These are phyloP conservation scores for Artibeus lituratus DNA, from an alignment of 2,797 vertebrate species.

Conservation along the genomic window DNA sequence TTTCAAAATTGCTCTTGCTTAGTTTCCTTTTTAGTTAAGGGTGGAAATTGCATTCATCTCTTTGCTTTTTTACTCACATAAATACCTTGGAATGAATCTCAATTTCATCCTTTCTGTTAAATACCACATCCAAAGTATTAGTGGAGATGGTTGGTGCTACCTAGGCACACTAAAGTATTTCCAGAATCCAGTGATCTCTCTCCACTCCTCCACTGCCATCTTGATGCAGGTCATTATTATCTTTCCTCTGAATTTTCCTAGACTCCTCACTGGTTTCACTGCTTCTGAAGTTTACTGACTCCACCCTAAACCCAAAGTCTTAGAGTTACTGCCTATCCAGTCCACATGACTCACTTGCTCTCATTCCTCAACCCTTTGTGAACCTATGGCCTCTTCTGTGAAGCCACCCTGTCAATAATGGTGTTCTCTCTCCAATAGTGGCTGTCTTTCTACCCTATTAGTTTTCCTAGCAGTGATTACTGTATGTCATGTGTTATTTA, in stretches of 20 bases:
- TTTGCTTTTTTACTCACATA: background rate
- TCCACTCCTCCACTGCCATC: background rate
- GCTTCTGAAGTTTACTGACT: background rate
- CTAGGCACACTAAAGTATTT: background rate
- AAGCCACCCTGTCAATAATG: background rate
- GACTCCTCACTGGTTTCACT: background rate
- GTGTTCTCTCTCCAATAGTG: background rate
- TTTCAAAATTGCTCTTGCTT: background rate
- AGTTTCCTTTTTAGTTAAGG: background rate
- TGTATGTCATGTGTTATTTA: background rate
- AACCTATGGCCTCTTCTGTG: background rate
- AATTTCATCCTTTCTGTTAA: background rate
- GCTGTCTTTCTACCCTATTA: background rate
- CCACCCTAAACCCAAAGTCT: background rate
- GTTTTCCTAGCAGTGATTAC: background rate
- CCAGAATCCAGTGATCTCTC: background rate
- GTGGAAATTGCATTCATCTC: background rate
- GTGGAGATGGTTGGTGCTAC: background rate
- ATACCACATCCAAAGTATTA: background rate
- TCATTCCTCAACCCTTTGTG: background rate
- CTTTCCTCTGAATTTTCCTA: background rate
- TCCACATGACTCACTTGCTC: background rate
- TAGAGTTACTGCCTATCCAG: background rate
- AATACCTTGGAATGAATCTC: background rate
- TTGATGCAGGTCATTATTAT: background rate